These are phyloP conservation scores for Canis aureus DNA, from an alignment of 2,113 vertebrate species.

Conservation along the genomic window DNA sequence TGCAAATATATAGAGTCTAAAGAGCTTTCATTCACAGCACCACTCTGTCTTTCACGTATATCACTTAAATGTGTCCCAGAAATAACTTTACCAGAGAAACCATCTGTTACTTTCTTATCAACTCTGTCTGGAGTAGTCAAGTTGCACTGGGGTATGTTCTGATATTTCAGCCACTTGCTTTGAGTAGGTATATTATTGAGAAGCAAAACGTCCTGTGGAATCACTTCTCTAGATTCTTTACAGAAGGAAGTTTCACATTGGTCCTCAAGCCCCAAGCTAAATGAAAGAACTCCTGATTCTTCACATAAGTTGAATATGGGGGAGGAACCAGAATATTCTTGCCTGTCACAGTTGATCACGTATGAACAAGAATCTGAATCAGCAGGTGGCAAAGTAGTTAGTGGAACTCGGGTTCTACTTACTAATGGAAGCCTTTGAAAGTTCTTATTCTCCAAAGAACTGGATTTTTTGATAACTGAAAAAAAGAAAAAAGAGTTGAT, in stretches of 20 bases:
- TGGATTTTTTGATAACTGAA: slow-evolving; percentile 74
- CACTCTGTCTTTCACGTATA: background rate
- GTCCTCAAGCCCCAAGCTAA: slow-evolving; percentile 61
- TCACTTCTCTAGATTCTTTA: background rate
- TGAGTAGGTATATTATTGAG: slow-evolving; percentile 34
- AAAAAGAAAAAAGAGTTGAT: slow-evolving; percentile 50
- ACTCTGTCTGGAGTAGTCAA: slow-evolving; percentile 26
- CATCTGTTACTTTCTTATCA: background rate
- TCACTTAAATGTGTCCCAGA: slow-evolving; percentile 65
- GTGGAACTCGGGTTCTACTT: slow-evolving; percentile 55
- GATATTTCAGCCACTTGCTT: slow-evolving; percentile 91
- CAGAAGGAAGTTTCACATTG: slow-evolving; percentile 70
- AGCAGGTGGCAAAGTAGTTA: slow-evolving; percentile 69
- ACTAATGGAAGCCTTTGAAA: background rate
- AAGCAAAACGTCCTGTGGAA: background rate
- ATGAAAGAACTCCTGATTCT: slow-evolving; percentile 48
- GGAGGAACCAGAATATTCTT: background rate
- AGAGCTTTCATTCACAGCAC: background rate
- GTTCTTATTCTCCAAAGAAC: slow-evolving; percentile 8
- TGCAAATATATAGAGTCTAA: slow-evolving; percentile 11
- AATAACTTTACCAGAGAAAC: slow-evolving; percentile 54
- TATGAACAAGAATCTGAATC: background rate
- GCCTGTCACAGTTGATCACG: background rate
- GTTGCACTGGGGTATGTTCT: slow-evolving; percentile 68
- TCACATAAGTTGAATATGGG: background rate